These are phyloP conservation scores for Fissipunctia ypsillon DNA, from an alignment of 2,888 invertebrate genomes.

Conservation along the genomic window DNA sequence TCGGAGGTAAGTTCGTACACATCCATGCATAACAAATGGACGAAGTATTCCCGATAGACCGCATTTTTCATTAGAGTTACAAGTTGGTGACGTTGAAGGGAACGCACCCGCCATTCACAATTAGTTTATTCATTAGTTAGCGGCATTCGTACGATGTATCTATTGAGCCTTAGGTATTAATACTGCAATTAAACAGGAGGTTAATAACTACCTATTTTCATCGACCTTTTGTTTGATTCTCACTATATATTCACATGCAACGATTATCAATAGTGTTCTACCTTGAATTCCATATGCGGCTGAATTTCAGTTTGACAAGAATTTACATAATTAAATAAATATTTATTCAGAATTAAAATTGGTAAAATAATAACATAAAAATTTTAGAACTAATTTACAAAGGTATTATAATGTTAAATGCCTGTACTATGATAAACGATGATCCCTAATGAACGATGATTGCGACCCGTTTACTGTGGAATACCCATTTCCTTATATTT, in stretches of 20 bases:
- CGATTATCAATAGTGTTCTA: not conserved
- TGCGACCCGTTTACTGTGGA: not conserved
- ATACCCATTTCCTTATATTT: not conserved
- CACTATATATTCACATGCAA: not conserved
- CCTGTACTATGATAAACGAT: not conserved
- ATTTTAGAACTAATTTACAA: not conserved
- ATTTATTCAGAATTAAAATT: not conserved
- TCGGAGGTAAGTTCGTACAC: not conserved
- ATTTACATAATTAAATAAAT: not conserved
- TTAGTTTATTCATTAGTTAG: conserved; percentile 48
- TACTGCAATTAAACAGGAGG: not conserved
- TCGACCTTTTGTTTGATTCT: not conserved
- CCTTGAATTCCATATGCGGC: not conserved
- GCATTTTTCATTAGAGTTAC: conserved; percentile 42
- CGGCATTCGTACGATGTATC: conserved; percentile 2
- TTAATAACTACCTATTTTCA: not conserved
- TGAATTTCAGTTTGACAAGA: not conserved
- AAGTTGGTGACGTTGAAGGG: conserved; percentile 45
- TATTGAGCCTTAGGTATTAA: not conserved
- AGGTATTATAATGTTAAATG: not conserved
- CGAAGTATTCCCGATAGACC: not conserved
- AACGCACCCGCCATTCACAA: conserved; percentile 24
- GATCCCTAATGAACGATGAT: not conserved
- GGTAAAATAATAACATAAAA: not conserved
- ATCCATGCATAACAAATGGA: conserved; percentile 21